A percentile compares a stretch with the other conserved stretches of the same genome.
Conservation (phyloP, 92 coral and sea anemone species). For the Desmophyllum pertusum region DNA sequence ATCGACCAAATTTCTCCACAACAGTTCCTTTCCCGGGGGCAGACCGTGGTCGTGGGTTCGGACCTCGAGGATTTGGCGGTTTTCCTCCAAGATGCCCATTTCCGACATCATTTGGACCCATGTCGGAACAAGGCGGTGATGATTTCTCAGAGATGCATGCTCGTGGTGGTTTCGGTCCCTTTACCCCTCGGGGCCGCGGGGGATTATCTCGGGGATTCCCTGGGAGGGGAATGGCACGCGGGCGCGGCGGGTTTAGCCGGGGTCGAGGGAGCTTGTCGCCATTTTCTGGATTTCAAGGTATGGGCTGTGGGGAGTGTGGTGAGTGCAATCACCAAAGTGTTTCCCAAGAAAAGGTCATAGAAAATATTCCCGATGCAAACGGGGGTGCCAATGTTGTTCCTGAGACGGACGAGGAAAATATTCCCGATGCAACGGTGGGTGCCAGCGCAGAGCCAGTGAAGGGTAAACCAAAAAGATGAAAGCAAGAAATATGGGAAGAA, state of each 20-base stretch:
- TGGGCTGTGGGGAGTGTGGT: conserved; percentile 2
- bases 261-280: conserved; percentile 24
- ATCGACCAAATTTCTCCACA: not conserved
- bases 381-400: not conserved
- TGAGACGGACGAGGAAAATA: conserved; percentile 2
- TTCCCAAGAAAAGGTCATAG: not conserved
- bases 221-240: conserved; percentile 3
- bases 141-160: conserved; percentile 12
- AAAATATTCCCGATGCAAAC: conserved; percentile 1
- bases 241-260: conserved; percentile 17
- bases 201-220: conserved; percentile 19
- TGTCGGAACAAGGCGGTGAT: not conserved
- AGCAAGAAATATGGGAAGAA: not conserved
- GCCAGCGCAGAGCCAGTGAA: not conserved
- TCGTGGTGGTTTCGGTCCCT: conserved; percentile 28
- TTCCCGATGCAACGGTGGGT: not conserved
- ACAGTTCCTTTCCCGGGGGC: not conserved
- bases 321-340: conserved; percentile 10
- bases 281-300: not conserved
- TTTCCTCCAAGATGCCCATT: conserved; percentile 7
- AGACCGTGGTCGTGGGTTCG: conserved; percentile 20
- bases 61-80: conserved; percentile 23
- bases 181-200: not conserved
- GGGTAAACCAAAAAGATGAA: not conserved
- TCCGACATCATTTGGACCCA: conserved; percentile 4